phyloP scores from a whole-genome alignment of 2,888 invertebrate species.

The Metalampra italica region DNA sequence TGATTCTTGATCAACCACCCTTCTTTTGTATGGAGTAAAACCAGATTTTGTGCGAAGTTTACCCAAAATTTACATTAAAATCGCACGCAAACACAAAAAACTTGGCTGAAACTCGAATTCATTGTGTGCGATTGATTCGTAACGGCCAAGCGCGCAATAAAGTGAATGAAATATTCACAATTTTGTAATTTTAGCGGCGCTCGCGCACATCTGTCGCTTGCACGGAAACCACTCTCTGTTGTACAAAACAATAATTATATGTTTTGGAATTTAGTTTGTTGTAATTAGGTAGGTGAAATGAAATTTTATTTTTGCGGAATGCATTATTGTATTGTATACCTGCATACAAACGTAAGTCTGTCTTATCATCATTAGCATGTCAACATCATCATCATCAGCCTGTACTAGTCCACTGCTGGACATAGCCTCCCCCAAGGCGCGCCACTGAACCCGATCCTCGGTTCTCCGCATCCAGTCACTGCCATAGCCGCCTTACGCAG shows the following conservation, averaged over 20 bases:
- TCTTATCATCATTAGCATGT: too few species aligned
- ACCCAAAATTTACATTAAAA: conserved; percentile 73
- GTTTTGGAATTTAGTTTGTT: not conserved
- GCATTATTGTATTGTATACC: too few species aligned
- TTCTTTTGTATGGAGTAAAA: conserved; percentile 53
- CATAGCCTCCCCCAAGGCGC: too few species aligned
- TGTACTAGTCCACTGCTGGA: too few species aligned
- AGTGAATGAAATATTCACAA: conserved; percentile 75
- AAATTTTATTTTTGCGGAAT: too few species aligned
- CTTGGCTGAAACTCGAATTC: conserved; percentile 63
- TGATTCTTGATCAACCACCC: conserved; percentile 67
- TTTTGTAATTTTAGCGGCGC: conserved; percentile 64
- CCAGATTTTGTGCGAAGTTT: conserved; percentile 64
- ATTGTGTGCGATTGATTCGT: conserved; percentile 76
- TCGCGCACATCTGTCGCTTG: conserved; percentile 68
- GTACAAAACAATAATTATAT: conserved; percentile 11
- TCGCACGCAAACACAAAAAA: conserved; percentile 60
- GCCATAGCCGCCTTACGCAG: too few species aligned
- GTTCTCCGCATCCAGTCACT: too few species aligned
- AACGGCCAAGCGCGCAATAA: conserved; percentile 74
- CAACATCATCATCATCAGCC: too few species aligned
- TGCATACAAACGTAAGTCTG: too few species aligned
- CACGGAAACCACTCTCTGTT: conserved; percentile 10
- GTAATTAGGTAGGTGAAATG: too few species aligned
- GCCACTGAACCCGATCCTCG: too few species aligned